phyloP scores from a whole-genome alignment of 2,113 vertebrate species.

The Nicator chloris region DNA sequence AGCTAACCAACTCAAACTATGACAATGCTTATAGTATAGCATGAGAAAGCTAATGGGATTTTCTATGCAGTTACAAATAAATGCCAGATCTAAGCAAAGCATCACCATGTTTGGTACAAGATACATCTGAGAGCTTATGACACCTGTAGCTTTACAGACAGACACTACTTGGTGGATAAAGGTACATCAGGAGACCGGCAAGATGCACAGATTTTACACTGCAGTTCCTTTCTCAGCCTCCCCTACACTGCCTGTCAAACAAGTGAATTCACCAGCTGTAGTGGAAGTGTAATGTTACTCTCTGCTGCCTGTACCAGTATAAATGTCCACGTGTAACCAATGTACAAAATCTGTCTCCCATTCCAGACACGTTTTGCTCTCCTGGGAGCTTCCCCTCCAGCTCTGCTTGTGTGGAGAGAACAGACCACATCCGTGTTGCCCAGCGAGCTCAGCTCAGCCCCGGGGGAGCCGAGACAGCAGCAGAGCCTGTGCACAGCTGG shows the following conservation, averaged over 20 bases:
- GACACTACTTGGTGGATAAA: not conserved
- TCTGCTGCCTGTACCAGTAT: not conserved
- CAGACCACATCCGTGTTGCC: rapidly evolving
- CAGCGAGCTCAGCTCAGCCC: rapidly evolving
- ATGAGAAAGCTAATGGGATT: not conserved
- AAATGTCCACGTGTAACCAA: not conserved
- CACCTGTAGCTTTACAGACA: not conserved
- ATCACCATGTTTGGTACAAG: not conserved
- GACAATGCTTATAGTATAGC: not conserved
- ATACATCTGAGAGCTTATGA: not conserved
- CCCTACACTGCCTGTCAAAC: not conserved
- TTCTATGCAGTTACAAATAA: not conserved
- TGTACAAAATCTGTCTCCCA: not conserved
- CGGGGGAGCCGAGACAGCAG: rapidly evolving
- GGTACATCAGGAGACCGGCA: not conserved
- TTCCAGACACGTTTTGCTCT: not conserved
- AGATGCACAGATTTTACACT: not conserved
- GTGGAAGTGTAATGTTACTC: not conserved
- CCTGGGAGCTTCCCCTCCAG: not conserved
- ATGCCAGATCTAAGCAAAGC: not conserved
- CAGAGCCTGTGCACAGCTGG: not conserved
- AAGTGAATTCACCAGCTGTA: not conserved
- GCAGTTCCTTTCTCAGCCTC: no score
- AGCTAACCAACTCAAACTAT: not conserved
- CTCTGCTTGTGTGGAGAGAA: not conserved